Percentiles rank a stretch among this genome's conserved stretches.
These are phyloP conservation scores for Cydia strobilella DNA, from an alignment of 1,140 invertebrate genomes.

Conservation along the genomic window DNA sequence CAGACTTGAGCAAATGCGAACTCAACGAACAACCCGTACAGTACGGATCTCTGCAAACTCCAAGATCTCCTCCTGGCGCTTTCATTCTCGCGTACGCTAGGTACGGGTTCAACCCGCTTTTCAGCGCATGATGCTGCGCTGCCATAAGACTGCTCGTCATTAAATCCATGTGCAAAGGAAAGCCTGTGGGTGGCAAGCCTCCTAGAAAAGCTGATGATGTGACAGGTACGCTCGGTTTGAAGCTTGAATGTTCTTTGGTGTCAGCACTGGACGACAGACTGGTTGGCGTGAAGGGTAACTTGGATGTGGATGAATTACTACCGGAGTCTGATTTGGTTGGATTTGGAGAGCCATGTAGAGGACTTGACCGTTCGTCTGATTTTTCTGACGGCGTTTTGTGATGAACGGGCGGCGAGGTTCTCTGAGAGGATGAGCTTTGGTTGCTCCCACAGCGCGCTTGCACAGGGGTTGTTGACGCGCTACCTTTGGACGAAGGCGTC, in stretches of 20 bases:
- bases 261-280: slow-evolving; percentile 81
- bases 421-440: slow-evolving; percentile 83
- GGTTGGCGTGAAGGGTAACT: slow-evolving; percentile 79
- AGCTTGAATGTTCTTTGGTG: slow-evolving; percentile 85
- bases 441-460: slow-evolving; percentile 82
- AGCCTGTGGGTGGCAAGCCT: slow-evolving; percentile 80
- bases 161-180: slow-evolving; percentile 84
- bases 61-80: slow-evolving; percentile 80
- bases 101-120: slow-evolving; percentile 86
- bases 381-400: slow-evolving; percentile 78
- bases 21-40: slow-evolving; percentile 94
- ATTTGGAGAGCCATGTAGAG: slow-evolving; percentile 65
- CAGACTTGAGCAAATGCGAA: slow-evolving; percentile 86
- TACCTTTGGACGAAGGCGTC: slow-evolving; percentile 78
- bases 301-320: slow-evolving; percentile 67
- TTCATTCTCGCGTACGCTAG: slow-evolving; percentile 87
- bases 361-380: slow-evolving; percentile 76
- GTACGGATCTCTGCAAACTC: slow-evolving; percentile 94
- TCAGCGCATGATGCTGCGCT: slow-evolving; percentile 85
- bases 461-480: slow-evolving; percentile 72
- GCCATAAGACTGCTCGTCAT: slow-evolving; percentile 87
- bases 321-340: slow-evolving; percentile 72
- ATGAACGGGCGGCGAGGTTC: slow-evolving; percentile 79
- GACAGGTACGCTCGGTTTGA: slow-evolving; percentile 82
- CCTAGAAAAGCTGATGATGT: slow-evolving; percentile 80